These are phyloP conservation scores for Drosophila ustulata DNA, from an alignment of 2,888 invertebrate genomes.

Conservation along the genomic window DNA sequence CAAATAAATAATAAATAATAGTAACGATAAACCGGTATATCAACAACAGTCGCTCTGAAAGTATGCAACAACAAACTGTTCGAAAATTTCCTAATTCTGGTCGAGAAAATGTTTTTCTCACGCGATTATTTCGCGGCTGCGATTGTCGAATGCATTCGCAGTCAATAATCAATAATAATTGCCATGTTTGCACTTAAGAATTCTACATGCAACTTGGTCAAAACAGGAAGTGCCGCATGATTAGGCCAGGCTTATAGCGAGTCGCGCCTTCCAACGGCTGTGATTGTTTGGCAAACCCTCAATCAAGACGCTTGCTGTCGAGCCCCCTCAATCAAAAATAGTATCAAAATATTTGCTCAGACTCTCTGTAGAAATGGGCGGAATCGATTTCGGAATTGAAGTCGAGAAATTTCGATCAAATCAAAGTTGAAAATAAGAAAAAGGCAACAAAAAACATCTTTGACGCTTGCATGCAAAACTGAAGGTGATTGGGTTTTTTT, in stretches of 20 bases:
- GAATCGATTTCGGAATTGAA: background rate
- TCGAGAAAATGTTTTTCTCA: background rate
- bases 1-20: too few species aligned
- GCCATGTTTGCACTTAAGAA: background rate
- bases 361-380: slow-evolving; percentile 31
- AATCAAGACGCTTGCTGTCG: slow-evolving; percentile 25
- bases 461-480: slow-evolving; percentile 49
- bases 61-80: background rate
- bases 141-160: background rate
- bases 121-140: background rate
- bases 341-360: slow-evolving; percentile 38
- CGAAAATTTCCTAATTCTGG: background rate
- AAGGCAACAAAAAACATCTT: slow-evolving; percentile 17
- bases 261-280: slow-evolving; percentile 12
- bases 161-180: slow-evolving; percentile 5
- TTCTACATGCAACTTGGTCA: background rate
- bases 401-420: slow-evolving; percentile 57
- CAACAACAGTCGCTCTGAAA: background rate
- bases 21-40: too few species aligned
- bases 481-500: slow-evolving; percentile 69
- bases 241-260: slow-evolving; percentile 3
- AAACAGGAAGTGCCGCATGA: slow-evolving; percentile 34
- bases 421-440: slow-evolving; percentile 7
- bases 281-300: slow-evolving; percentile 10
- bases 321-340: slow-evolving; percentile 35